Base-by-base conservation (phyloP, 2,888 invertebrate genomes). In the Tineola bisselliella region DNA sequence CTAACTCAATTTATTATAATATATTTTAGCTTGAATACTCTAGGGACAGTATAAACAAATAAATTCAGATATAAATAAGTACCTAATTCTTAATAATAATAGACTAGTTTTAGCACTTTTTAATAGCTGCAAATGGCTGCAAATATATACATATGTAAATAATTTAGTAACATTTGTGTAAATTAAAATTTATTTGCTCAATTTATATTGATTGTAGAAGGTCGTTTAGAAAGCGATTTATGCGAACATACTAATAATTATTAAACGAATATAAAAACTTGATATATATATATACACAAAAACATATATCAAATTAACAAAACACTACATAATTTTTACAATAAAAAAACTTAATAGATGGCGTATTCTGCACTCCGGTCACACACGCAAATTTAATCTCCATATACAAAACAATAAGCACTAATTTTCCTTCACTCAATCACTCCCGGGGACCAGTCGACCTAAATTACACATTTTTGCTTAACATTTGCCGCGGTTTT, bases 361-460 rank as follows among this genome's bases (percentile, higher is more conserved):
- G 48, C 48, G 17, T 48, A 48, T 48, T 48, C 48, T 54, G 18
- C n/a, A 54, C 54, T 12, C 8, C 15, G 11, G 10, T 12, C 11
- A 54, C 54, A 48, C 70, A 70, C 64, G 71, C 76, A 69, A 82
- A 69, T 71, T 65, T 77, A 70, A 70, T 73, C 81, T 78, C 74
- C 74, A 76, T 64, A 67, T 63, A 67, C 65, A 64, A 67, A 65
- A 65, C 62, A 67, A 73, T 76, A 80, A 76, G 77, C 80, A 76
- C 79, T 70, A 81, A 70, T 69, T 69, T 81, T 68, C 58, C 13
- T 33, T 70, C 67, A 64, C 73, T 70, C 69, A 68, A 57, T 73
- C 80, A 81, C 81, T 81, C 81, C 83, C 78, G 77, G 67, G 67
- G 63, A 65, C 30, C 2, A 57, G n/a, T n/a, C 64, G 67, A 63